phyloP scores from a whole-genome alignment of 2,797 vertebrate genomes.

The Rhincodon typus region DNA sequence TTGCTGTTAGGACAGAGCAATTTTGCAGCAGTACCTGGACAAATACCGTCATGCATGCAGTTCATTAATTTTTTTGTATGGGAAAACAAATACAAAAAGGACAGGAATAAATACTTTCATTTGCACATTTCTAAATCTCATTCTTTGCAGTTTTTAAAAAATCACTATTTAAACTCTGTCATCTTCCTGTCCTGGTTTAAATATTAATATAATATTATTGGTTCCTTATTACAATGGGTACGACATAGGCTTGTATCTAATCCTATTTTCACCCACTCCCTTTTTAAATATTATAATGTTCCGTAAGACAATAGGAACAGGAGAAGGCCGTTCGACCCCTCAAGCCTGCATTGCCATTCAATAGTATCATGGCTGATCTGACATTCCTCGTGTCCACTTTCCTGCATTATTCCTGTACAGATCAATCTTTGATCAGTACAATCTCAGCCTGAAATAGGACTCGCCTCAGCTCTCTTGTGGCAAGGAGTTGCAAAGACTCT shows the following conservation, averaged over 20 bases:
- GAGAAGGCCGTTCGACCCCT: too few relatives aligned
- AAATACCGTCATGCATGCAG: neutral
- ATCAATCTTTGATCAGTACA: too few relatives aligned
- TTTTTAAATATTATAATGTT: neutral
- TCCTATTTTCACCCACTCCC: neutral
- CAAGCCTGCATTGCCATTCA: too few relatives aligned
- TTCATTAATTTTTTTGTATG: neutral
- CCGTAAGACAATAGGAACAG: too few relatives aligned
- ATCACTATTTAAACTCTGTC: neutral
- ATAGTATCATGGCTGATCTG: too few relatives aligned
- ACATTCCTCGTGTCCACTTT: too few relatives aligned
- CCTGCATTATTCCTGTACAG: too few relatives aligned
- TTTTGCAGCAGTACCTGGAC: neutral
- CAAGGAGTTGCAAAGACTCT: too few relatives aligned
- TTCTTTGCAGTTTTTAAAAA: neutral
- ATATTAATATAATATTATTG: neutral
- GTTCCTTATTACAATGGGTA: too few relatives aligned
- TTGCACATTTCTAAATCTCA: neutral
- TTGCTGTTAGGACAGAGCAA: neutral
- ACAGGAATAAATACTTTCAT: neutral
- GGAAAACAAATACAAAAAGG: neutral
- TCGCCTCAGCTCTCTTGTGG: too few relatives aligned
- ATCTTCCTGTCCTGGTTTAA: neutral
- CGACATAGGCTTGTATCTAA: neutral
- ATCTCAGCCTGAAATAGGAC: too few relatives aligned